These are phyloP conservation scores for Gobionotothen gibberifrons DNA, from an alignment of 2,797 vertebrate genomes.

Conservation along the genomic window DNA sequence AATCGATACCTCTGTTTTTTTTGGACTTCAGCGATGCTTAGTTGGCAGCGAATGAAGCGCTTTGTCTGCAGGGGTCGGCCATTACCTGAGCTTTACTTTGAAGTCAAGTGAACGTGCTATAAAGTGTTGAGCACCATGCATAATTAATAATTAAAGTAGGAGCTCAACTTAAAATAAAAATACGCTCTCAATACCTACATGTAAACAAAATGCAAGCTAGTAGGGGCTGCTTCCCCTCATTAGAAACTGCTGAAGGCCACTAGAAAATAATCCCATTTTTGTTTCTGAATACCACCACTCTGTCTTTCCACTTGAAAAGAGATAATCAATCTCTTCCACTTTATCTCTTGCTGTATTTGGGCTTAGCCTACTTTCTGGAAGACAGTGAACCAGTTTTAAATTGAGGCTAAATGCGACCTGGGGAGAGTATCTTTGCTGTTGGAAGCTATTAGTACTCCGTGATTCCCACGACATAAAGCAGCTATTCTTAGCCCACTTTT, in stretches of 20 bases:
- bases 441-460: background rate
- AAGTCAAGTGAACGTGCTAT: conserved; percentile 26
- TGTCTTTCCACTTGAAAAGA: background rate
- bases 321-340: background rate
- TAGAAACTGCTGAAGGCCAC: background rate
- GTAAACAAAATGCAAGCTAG: background rate
- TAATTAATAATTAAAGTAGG: conserved; percentile 3
- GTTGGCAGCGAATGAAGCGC: conserved; percentile 33
- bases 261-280: background rate
- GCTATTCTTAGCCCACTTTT: background rate
- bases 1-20: conserved; percentile 49
- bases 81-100: conserved; percentile 45
- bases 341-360: background rate
- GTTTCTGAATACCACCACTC: background rate
- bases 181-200: background rate
- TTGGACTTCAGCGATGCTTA: conserved; percentile 43
- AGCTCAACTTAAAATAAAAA: background rate
- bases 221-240: background rate
- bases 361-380: conserved; percentile 9
- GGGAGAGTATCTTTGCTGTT: background rate
- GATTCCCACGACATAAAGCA: background rate
- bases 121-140: conserved; percentile 12
- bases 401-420: conserved; percentile 15
- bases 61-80: conserved; percentile 36
- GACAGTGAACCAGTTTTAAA: conserved; percentile 20